These are phyloP conservation scores for Drosophila subquinaria DNA, from an alignment of 2,888 invertebrate genomes.

Conservation along the genomic window DNA sequence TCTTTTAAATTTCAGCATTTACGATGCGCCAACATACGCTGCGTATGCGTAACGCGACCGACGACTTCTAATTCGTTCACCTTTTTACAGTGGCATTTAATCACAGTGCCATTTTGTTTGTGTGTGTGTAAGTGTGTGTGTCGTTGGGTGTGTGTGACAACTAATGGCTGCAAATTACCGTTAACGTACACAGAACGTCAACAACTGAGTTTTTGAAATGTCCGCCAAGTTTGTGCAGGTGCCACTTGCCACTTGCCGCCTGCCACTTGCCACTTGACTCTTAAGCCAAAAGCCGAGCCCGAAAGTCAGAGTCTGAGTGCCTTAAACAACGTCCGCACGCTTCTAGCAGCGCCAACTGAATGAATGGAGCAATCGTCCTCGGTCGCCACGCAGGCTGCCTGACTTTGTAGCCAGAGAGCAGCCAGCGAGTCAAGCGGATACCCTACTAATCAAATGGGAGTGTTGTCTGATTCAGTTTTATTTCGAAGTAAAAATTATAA, in stretches of 20 bases:
- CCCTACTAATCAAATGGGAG: slow-evolving; percentile 35
- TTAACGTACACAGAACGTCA: slow-evolving; percentile 53
- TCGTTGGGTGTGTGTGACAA: slow-evolving; percentile 32
- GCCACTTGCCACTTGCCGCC: slow-evolving; percentile 52
- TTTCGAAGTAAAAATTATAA: neutral
- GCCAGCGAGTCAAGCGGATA: slow-evolving; percentile 46
- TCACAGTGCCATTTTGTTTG: slow-evolving; percentile 45
- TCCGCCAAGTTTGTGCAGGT: slow-evolving; percentile 49
- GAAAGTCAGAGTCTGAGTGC: slow-evolving; percentile 55
- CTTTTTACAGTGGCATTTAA: slow-evolving; percentile 57
- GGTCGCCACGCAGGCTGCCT: slow-evolving; percentile 68
- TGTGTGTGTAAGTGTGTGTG: neutral
- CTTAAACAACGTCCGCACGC: slow-evolving; percentile 80
- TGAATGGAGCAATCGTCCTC: slow-evolving; percentile 73
- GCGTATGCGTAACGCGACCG: slow-evolving; percentile 70
- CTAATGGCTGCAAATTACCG: slow-evolving; percentile 82
- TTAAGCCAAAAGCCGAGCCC: slow-evolving; percentile 57
- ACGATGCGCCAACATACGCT: slow-evolving; percentile 50
- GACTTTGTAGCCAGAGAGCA: slow-evolving; percentile 46
- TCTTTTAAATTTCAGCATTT: slow-evolving; percentile 54
- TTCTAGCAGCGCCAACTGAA: slow-evolving; percentile 78
- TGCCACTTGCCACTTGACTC: slow-evolving; percentile 67
- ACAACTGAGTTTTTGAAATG: slow-evolving; percentile 44
- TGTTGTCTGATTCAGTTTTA: neutral
- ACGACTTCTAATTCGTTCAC: slow-evolving; percentile 52